Evolutionary conservation across 2,113 vertebrate genomes (phyloP), one percentile per base, ranked within the genome.

Genomic region (Theropithecus gelada): DNA sequence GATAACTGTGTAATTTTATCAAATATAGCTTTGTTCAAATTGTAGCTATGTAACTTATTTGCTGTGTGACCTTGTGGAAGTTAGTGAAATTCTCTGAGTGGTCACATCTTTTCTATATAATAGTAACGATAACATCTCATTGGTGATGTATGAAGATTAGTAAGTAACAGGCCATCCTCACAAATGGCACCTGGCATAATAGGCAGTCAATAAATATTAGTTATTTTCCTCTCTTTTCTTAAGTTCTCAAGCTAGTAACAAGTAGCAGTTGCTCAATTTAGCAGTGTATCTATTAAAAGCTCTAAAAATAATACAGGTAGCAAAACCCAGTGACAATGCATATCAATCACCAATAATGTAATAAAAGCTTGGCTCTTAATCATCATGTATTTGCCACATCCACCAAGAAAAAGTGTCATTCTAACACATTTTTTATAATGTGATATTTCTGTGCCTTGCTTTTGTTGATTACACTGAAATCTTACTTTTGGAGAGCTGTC

Each of bases 251-350:
- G 52, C 11, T 88, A 82, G 6, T 52, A 79, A 80, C 17, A 72
- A 88, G 55, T 32, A 66, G 25, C 45, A 68, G 25, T 20, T 90
- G 76, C 40, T 64, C 86, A 48, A 64, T 81, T 86, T 48, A 87
- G 61, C 22, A 75, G 20, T 16, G 0, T 43, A 35, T 57, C 43
- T 52, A 25, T 45, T 93, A 68, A 84, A 84, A 57, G 25, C 30
- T 64, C 76, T 88, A 93, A 91, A 79, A 61, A 66, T 66, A 93
- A 91, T 50, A n/a, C 17, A 57, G 40, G 40, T 22, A 75, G 61
- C 18, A 75, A 84, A 95, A 95, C 7, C 32, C 20, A 30, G 57
- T 17, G 43, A 81, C 64, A 52, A 25, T 23, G 30, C 17, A 27
- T 45, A 48, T 59, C 64, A 59, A 10, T 68, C 52, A 80, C 35